A percentile compares a stretch with the other conserved stretches of the same genome.
Conservation (phyloP, 2,113 vertebrate species). For the Nicator chloris region DNA sequence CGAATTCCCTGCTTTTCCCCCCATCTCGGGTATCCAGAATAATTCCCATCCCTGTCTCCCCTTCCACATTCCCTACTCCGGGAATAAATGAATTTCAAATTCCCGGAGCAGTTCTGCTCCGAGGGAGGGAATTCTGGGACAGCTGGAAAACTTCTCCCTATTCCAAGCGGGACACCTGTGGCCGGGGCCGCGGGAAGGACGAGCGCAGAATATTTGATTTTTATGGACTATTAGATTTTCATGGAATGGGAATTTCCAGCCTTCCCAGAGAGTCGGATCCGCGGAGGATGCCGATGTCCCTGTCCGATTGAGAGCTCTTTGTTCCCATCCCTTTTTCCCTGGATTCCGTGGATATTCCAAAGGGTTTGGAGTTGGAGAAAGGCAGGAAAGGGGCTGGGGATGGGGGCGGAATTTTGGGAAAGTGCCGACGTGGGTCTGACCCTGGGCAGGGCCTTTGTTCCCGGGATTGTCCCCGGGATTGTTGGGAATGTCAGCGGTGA, state of each 20-base stretch:
- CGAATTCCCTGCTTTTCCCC: neutral
- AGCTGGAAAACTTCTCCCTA: neutral
- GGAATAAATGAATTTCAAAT: neutral
- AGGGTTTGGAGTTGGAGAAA: neutral
- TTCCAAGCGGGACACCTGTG: neutral
- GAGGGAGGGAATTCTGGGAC: neutral
- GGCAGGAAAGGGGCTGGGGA: neutral
- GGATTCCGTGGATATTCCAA: neutral
- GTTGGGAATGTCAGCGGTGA: too few relatives aligned
- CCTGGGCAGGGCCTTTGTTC: constrained; percentile 43
- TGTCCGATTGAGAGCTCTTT: neutral
- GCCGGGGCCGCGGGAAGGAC: too few relatives aligned
- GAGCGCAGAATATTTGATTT: too few relatives aligned
- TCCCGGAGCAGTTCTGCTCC: neutral
- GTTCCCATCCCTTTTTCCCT: neutral
- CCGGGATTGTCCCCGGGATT: constrained; percentile 31
- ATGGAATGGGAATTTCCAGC: neutral
- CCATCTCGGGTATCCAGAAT: neutral
- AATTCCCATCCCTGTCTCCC: neutral
- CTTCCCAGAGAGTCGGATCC: neutral
- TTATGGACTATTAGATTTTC: too few relatives aligned
- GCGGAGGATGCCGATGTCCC: neutral
- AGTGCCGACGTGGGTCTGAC: constrained; percentile 14
- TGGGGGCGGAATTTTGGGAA: neutral
- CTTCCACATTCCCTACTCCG: neutral